Base-by-base conservation (phyloP, 2,113 vertebrate genomes). In the Glaucidium brasilianum region DNA sequence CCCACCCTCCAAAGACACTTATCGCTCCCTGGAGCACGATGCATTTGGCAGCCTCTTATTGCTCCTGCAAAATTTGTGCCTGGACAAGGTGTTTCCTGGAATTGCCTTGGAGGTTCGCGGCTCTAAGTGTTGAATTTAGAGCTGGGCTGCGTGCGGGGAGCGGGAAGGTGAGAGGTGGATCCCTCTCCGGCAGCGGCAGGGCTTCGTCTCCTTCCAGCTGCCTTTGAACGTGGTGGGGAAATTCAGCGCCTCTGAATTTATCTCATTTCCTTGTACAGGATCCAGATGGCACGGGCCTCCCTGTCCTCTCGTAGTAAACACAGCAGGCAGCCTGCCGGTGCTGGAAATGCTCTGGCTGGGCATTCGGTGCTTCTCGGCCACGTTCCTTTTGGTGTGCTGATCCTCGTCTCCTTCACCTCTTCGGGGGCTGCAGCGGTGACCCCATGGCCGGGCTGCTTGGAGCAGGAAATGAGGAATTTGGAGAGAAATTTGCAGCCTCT, bases 271-370 rank as follows among this genome's bases (percentile, higher is more conserved):
- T 55, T 56, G 89, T 41, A 27, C 73, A 6, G 82, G 59, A 87
- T 90, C 82, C 67, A 75, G 94, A 79, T 95, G 94, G 94, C 91
- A 74, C 62, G 0, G 30, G 15, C 59, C 74, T 91, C 79, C 80
- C 78, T 20, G 87, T 50, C 80, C 76, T 56, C 39, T 43, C 15
- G 12, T 45, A 72, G 91, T 62, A 49, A 88, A 37, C 91, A 67
- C 72, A 94, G 90, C 90, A 66, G 80, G 93, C 84, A 60, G 81
- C 45, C 80, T 69, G 66, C 58, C 4, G 35, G 64, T 5, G 2
- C 90, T 67, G 78, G 88, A 55, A 67, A 11, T 7, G 69, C 88
- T 68, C 74, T 8, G 68, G 15, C 62, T 3, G 3, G 49, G 58
- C 9, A 1, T 20, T 43, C 4, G 0, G 39, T 15, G 41, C 52